Evolutionary conservation across 2,113 vertebrate species (phyloP).

Genomic region (Dissostichus mawsoni): DNA sequence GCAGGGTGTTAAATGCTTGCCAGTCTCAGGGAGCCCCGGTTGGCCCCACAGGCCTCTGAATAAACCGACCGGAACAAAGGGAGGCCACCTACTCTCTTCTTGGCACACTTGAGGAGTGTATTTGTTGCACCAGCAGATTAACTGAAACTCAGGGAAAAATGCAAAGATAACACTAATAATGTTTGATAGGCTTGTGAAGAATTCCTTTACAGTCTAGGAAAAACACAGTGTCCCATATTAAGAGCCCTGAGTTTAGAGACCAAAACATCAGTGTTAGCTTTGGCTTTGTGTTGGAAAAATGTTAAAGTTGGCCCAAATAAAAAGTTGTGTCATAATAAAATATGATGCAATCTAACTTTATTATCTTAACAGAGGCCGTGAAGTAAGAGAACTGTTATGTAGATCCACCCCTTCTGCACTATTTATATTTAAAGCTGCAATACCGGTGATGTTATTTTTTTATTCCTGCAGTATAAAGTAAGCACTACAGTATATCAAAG

Average conservation of each 20-base stretch:
- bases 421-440: slow-evolving; percentile 1
- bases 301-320: background rate
- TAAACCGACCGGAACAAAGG: slow-evolving; percentile 30
- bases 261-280: background rate
- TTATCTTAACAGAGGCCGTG: background rate
- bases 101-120: background rate
- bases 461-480: background rate
- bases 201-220: slow-evolving; percentile 27
- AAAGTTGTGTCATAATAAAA: background rate
- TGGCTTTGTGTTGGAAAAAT: background rate
- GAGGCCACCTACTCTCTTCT: slow-evolving; percentile 17
- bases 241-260: background rate
- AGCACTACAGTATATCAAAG: slow-evolving; percentile 23
- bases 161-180: slow-evolving; percentile 33
- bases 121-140: slow-evolving; percentile 36
- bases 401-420: background rate
- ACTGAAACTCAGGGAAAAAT: slow-evolving; percentile 17
- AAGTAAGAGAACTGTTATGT: background rate
- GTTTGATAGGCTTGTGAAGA: slow-evolving; percentile 30
- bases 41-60: slow-evolving; percentile 26
- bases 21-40: slow-evolving; percentile 14
- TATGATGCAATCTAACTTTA: slow-evolving; percentile 1
- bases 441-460: slow-evolving; percentile 18
- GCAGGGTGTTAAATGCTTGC: background rate
- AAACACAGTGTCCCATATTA: slow-evolving; percentile 25